Evolutionary conservation across 2,888 invertebrate species (phyloP), one percentile per base, ranked within the genome.

Genomic region (Poecilobothrus nobilitatus): DNA sequence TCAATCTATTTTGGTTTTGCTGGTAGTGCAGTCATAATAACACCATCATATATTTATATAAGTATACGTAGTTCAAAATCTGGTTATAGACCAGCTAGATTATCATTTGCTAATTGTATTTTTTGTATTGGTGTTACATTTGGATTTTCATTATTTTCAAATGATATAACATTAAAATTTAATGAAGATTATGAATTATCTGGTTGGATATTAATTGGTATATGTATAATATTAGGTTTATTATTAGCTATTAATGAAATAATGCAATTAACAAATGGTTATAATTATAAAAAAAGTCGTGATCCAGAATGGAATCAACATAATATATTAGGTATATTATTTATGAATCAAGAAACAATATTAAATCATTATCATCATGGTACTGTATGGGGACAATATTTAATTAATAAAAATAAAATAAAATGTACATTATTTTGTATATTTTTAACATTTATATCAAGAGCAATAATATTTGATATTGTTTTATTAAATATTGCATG

Each of bases 1-100:
- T 76, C 76, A 72, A 77, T 76, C 68, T 78, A 77, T 71, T 78
- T 78, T 44, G 75, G 75, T 68, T 77, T 77, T 66, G 73, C 76
- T 64, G 76, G 77, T 20, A 61, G 74, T 53, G 73, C 76, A 63
- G 74, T 76, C 0, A 69, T 77, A 41, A 75, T 74, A 22, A 70
- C 79, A 66, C 74, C 78, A 37, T 70, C 76, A 65, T 77, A 76
- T 37, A 78, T 77, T 37, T 79, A 74, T 67, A 78, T 78, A 65
- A 78, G 74, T 10, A 70, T 78, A 64, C 75, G 79, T 1, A 76
- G 77, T 65, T 74, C 73, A 34, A 73, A 75, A 9, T 71, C 72
- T 0, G 79, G 77, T 0, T 53, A 71, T n/a, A 72, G 79, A 1
- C 78, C 78, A 0, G 73, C 75, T 0, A 70, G 77, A 20, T 73